Percentiles rank a stretch among this genome's conserved stretches.
Conservation (phyloP, 2,113 vertebrate species). For the Burhinus bistriatus region DNA sequence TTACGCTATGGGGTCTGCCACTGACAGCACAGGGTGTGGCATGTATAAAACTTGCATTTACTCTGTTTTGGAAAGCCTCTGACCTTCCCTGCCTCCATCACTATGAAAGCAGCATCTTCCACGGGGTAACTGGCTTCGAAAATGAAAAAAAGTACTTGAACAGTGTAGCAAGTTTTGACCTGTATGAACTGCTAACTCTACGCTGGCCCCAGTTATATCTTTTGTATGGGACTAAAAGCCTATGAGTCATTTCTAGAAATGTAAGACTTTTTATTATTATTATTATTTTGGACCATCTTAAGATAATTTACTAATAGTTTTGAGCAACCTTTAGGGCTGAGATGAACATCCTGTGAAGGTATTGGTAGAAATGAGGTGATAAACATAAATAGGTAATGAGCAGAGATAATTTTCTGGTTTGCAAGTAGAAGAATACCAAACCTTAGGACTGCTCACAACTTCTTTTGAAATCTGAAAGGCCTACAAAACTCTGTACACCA, state of each 20-base stretch:
- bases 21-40: background rate
- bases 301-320: background rate
- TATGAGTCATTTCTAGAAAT: background rate
- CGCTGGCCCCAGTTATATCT: background rate
- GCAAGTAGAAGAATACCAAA: background rate
- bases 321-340: background rate
- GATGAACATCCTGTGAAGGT: background rate
- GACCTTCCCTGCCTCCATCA: background rate
- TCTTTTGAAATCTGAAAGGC: background rate
- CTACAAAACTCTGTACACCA: background rate
- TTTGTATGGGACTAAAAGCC: background rate
- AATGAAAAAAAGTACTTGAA: background rate
- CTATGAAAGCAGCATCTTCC: background rate
- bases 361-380: background rate
- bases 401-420: background rate
- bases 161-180: background rate
- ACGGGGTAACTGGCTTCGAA: rapidly evolving
- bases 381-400: background rate
- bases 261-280: background rate
- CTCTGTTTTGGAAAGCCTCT: background rate
- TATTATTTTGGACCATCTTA: background rate
- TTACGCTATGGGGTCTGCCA: rapidly evolving
- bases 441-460: background rate
- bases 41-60: background rate
- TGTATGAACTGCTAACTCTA: background rate